Conservation (phyloP, 2,888 invertebrate genomes). For the Lithodes maja region DNA sequence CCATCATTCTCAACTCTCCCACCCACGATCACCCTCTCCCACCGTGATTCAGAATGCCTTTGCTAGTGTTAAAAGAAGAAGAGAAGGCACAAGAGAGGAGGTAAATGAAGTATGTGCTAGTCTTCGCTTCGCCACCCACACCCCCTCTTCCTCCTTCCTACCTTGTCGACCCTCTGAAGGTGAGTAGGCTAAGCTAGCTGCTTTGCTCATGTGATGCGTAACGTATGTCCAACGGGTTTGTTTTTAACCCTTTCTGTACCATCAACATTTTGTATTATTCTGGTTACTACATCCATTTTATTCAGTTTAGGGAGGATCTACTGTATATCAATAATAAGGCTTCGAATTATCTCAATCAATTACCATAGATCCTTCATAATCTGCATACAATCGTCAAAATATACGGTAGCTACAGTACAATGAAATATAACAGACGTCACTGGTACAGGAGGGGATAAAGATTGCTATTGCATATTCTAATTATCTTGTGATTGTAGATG, state of each 20-base stretch:
- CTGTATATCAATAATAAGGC: no score
- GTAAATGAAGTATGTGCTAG: neutral
- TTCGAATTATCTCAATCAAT: no score
- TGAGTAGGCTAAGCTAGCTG: neutral
- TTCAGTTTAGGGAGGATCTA: neutral
- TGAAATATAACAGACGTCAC: no score
- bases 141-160: neutral
- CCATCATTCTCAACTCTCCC: neutral
- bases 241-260: neutral
- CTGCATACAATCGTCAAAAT: no score
- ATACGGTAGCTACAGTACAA: no score
- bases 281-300: neutral
- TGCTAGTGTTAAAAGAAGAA: neutral
- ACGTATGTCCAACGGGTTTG: neutral
- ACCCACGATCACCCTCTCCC: neutral
- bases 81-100: neutral
- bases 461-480: no score
- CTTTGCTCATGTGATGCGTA: neutral
- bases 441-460: no score
- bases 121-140: neutral
- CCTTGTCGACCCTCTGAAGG: constrained; percentile 2
- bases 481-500: no score
- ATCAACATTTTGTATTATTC: neutral
- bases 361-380: no score
- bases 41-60: neutral